Evolutionary conservation across 1,140 invertebrate species (phyloP).

Genomic region (Polypedilum pembai): DNA sequence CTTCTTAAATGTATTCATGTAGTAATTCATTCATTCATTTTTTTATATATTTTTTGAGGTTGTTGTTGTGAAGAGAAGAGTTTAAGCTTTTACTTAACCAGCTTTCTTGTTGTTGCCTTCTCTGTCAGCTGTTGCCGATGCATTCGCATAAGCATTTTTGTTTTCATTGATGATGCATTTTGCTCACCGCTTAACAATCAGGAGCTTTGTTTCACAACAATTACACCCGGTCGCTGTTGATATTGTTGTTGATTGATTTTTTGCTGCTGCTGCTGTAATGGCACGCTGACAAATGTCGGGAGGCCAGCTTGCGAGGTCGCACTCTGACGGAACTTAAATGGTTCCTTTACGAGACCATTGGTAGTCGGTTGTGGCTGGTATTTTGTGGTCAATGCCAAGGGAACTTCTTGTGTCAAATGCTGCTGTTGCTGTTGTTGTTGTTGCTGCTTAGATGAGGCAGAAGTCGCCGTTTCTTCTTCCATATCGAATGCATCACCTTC

Average conservation of each 20-base stretch:
- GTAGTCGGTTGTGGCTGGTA: slow-evolving; percentile 38
- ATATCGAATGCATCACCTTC: slow-evolving; percentile 88
- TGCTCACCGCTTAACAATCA: slow-evolving; percentile 37
- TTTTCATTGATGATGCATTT: slow-evolving; percentile 19
- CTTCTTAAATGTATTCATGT: slow-evolving; percentile 29
- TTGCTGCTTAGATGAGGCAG: slow-evolving; percentile 33
- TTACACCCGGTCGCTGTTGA: slow-evolving; percentile 67
- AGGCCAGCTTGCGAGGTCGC: slow-evolving; percentile 34
- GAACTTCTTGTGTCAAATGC: slow-evolving; percentile 52
- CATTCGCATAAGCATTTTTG: slow-evolving; percentile 31
- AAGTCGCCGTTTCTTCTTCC: slow-evolving; percentile 45
- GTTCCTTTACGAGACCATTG: slow-evolving; percentile 34
- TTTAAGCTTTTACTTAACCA: slow-evolving; percentile 28
- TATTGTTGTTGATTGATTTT: neutral
- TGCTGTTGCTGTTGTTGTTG: slow-evolving; percentile 24
- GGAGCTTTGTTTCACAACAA: slow-evolving; percentile 66
- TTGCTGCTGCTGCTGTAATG: slow-evolving; percentile 49
- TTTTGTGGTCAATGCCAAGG: slow-evolving; percentile 65
- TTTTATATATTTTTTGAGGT: slow-evolving; percentile 29
- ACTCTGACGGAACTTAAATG: slow-evolving; percentile 32
- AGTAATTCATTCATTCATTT: slow-evolving; percentile 25
- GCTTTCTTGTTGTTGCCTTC: slow-evolving; percentile 30
- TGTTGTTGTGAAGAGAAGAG: neutral
- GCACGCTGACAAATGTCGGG: slow-evolving; percentile 29
- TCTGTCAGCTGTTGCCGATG: slow-evolving; percentile 33